Evolutionary conservation across 2,113 vertebrate genomes (phyloP).

Genomic region (Phaetusa simplex): DNA sequence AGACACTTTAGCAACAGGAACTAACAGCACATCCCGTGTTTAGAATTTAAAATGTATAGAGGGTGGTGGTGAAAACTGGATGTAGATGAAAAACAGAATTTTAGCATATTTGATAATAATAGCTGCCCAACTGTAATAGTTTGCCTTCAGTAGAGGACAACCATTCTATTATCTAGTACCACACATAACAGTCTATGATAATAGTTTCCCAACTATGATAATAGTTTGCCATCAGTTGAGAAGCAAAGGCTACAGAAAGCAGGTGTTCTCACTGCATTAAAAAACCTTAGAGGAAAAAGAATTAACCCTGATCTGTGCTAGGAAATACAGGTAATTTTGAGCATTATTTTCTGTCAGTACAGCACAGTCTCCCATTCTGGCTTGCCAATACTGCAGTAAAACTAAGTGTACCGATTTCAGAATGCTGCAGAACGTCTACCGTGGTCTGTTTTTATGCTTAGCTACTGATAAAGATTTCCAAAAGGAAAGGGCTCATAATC

Average conservation of each 20-base stretch:
- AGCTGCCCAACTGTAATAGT: neutral
- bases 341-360: neutral
- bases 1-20: neutral
- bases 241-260: neutral
- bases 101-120: fast-evolving
- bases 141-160: neutral
- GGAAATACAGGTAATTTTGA: neutral
- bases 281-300: neutral
- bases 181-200: neutral
- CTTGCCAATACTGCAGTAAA: neutral
- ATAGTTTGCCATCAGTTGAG: neutral
- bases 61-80: neutral
- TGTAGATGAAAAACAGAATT: neutral
- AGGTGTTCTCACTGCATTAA: neutral
- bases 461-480: neutral
- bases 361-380: neutral
- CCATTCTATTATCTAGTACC: neutral
- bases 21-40: neutral
- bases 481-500: neutral
- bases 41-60: neutral
- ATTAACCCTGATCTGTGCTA: neutral
- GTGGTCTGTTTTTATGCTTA: neutral
- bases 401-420: neutral
- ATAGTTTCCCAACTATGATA: neutral
- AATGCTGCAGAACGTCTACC: neutral